Evolutionary conservation across 2,113 vertebrate genomes (phyloP).

Genomic region (Todiramphus chloris): DNA sequence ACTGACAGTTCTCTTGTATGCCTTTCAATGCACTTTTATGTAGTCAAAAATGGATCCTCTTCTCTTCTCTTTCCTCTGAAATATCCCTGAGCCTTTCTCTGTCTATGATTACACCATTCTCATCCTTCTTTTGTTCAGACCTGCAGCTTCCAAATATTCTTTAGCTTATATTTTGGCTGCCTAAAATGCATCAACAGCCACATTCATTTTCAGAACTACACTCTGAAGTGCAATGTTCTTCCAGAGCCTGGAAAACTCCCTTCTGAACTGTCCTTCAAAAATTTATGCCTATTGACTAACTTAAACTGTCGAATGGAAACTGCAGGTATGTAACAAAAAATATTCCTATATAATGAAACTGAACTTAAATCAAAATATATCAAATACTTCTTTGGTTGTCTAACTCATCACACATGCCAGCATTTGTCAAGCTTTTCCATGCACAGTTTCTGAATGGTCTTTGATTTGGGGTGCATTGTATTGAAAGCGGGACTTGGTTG

Average conservation of each 20-base stretch:
- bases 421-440: background rate
- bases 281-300: background rate
- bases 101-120: background rate
- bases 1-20: background rate
- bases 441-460: background rate
- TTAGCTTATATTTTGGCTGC: background rate
- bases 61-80: background rate
- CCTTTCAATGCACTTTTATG: background rate
- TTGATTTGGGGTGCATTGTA: background rate
- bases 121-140: conserved; percentile 18
- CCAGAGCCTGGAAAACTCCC: background rate
- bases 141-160: conserved; percentile 4
- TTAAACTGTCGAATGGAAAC: background rate
- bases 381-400: background rate
- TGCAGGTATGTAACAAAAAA: background rate
- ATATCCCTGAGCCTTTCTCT: background rate
- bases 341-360: background rate
- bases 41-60: background rate
- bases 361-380: background rate
- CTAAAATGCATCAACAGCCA: background rate
- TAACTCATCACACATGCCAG: background rate
- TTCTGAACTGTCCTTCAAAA: background rate
- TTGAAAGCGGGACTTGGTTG: background rate
- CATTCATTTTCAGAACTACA: conserved; percentile 11
- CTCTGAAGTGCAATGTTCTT: conserved; percentile 47